A percentile compares a stretch with the other conserved stretches of the same genome.
Conservation (phyloP, 2,888 invertebrate genomes). For the Cataglyphis cursor region DNA sequence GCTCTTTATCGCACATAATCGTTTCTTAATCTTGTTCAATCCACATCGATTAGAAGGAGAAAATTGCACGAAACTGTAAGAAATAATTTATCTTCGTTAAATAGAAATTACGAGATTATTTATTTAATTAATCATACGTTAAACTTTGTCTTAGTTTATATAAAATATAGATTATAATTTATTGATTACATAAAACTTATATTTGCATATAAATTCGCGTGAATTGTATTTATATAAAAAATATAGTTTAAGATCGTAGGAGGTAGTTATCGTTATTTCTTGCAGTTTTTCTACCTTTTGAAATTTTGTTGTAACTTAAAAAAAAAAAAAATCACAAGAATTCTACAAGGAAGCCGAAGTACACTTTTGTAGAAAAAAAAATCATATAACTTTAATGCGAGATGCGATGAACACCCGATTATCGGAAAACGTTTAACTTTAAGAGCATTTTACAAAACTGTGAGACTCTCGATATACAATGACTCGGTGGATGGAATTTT, state of each 20-base stretch:
- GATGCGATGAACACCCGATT: conserved; percentile 7
- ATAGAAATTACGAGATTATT: not conserved
- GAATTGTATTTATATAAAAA: not conserved
- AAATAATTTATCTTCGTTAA: conserved; percentile 45
- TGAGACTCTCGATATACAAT: conserved; percentile 8
- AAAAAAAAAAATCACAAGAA: conserved; percentile 14
- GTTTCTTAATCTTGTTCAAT: conserved; percentile 61
- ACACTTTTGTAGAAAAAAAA: not conserved
- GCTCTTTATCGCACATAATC: conserved; percentile 76
- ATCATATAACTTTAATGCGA: conserved; percentile 22
- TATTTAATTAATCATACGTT: conserved; percentile 21
- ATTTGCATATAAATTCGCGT: not conserved
- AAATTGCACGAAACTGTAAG: not conserved
- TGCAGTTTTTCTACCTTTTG: not conserved
- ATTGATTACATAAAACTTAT: not conserved
- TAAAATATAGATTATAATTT: not conserved
- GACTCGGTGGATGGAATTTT: not conserved
- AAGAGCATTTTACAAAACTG: not conserved
- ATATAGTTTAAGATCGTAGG: not conserved
- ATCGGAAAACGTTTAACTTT: conserved; percentile 29
- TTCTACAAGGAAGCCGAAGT: not conserved
- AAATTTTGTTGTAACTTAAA: not conserved
- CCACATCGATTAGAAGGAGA: not conserved
- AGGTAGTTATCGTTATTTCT: not conserved
- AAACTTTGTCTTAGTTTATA: not conserved